A percentile compares a stretch with the other conserved stretches of the same genome.
Conservation (phyloP, 2,888 invertebrate species). For the Eilema caniola region DNA sequence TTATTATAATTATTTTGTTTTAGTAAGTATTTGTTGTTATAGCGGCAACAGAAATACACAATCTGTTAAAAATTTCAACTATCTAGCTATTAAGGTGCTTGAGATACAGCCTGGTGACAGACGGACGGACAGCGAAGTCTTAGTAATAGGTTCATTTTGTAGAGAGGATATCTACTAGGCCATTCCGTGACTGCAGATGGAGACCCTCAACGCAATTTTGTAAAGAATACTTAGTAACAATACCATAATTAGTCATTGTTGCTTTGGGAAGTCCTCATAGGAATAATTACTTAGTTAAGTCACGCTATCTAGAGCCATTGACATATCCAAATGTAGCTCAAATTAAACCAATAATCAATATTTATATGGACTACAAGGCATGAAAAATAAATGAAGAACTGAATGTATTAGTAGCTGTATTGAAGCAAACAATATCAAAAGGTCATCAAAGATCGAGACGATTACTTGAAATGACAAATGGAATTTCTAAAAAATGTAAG, state of each 20-base stretch:
- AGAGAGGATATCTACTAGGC: not conserved
- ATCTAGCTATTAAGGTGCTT: too few relatives aligned
- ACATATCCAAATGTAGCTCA: constrained; percentile 15
- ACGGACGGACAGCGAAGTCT: too few relatives aligned
- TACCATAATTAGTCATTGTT: constrained; percentile 25
- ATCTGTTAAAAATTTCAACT: too few relatives aligned
- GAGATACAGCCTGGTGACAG: too few relatives aligned
- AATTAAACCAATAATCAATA: constrained; percentile 27
- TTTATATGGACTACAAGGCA: not conserved
- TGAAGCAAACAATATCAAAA: not conserved
- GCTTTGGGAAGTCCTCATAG: constrained; percentile 23
- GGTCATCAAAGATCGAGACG: constrained; percentile 1
- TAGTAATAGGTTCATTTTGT: too few relatives aligned
- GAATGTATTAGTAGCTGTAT: constrained; percentile 1
- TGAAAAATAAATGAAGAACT: not conserved
- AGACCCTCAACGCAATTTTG: not conserved
- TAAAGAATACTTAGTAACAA: constrained; percentile 21
- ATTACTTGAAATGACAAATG: not conserved
- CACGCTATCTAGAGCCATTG: constrained; percentile 30
- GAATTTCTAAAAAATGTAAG: constrained; percentile 5
- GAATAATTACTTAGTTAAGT: constrained; percentile 25
- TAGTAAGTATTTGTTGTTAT: too few relatives aligned
- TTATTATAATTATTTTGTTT: too few relatives aligned
- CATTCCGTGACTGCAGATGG: constrained; percentile 7
- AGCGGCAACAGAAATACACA: too few relatives aligned